These are phyloP conservation scores for Theodoxus fluviatilis DNA, from an alignment of 2,888 invertebrate species.

Conservation along the genomic window DNA sequence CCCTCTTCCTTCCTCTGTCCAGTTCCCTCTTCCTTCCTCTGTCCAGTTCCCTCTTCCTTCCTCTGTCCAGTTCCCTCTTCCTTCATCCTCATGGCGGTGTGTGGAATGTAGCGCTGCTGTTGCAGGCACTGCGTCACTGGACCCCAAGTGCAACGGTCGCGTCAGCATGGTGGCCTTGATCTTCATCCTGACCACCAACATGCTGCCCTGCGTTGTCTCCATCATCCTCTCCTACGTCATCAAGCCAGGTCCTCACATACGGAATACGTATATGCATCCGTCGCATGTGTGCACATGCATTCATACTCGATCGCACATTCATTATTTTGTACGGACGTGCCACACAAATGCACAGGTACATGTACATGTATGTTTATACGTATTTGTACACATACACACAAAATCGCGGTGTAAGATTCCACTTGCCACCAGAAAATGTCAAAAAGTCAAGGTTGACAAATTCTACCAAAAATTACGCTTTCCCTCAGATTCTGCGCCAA, in stretches of 20 bases:
- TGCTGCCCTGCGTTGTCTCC: conserved; percentile 31
- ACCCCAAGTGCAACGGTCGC: conserved; percentile 38
- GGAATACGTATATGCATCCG: too few relatives aligned
- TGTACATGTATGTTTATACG: too few relatives aligned
- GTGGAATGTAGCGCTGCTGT: background rate
- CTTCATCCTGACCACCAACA: conserved; percentile 37
- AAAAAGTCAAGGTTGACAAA: too few relatives aligned
- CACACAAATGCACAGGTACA: too few relatives aligned
- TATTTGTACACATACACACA: too few relatives aligned
- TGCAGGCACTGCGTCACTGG: conserved; percentile 36
- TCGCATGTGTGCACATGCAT: too few relatives aligned
- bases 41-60: background rate
- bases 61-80: background rate
- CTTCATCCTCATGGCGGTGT: background rate
- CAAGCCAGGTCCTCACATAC: conserved; percentile 39
- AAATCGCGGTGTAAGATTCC: too few relatives aligned
- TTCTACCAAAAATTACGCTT: too few relatives aligned
- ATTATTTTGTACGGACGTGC: too few relatives aligned
- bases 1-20: background rate
- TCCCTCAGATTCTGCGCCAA: too few relatives aligned
- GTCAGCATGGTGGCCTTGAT: conserved; percentile 33
- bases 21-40: background rate
- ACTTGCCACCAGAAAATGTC: too few relatives aligned
- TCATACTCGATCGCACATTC: too few relatives aligned
- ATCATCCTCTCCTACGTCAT: conserved; percentile 31